Evolutionary conservation across 2,797 vertebrate genomes (phyloP).

Genomic region (Sandelia bainsii): DNA sequence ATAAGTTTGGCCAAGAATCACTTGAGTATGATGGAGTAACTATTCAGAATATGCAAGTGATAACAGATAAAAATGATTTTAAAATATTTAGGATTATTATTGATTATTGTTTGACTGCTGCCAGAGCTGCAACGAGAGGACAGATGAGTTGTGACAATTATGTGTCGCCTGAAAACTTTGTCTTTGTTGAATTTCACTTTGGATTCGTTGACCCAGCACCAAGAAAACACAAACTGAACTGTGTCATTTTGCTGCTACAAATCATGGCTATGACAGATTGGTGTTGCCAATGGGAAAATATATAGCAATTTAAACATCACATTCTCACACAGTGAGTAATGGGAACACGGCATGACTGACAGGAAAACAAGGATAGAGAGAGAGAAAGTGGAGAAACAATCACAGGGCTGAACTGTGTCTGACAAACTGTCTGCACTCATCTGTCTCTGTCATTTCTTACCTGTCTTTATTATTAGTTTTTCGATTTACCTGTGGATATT

Average conservation of each 20-base stretch:
- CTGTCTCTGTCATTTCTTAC: conserved; percentile 2
- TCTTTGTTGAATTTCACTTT: conserved; percentile 4
- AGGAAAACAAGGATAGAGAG: conserved; percentile 39
- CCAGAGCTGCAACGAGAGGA: too few relatives aligned
- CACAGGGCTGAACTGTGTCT: conserved; percentile 17
- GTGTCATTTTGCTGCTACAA: conserved; percentile 30
- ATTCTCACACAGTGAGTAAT: conserved; percentile 44
- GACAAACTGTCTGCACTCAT: conserved; percentile 30
- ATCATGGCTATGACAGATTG: conserved; percentile 55
- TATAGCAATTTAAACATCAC: conserved; percentile 59
- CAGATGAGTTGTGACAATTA: too few relatives aligned
- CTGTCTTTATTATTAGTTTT: background rate
- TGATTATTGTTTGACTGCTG: too few relatives aligned
- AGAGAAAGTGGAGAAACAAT: conserved; percentile 18
- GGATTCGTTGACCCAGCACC: background rate
- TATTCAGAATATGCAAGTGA: too few relatives aligned
- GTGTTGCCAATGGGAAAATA: conserved; percentile 53
- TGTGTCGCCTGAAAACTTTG: too few relatives aligned
- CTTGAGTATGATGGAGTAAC: too few relatives aligned
- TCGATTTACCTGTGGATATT: background rate
- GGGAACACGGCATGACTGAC: conserved; percentile 25
- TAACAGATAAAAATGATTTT: too few relatives aligned
- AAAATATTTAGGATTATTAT: too few relatives aligned
- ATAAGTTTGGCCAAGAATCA: too few relatives aligned
- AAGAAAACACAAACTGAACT: background rate